A percentile compares a stretch with the other conserved stretches of the same genome.
Conservation (phyloP, 2,113 vertebrate genomes). For the Bathybates hornii region DNA sequence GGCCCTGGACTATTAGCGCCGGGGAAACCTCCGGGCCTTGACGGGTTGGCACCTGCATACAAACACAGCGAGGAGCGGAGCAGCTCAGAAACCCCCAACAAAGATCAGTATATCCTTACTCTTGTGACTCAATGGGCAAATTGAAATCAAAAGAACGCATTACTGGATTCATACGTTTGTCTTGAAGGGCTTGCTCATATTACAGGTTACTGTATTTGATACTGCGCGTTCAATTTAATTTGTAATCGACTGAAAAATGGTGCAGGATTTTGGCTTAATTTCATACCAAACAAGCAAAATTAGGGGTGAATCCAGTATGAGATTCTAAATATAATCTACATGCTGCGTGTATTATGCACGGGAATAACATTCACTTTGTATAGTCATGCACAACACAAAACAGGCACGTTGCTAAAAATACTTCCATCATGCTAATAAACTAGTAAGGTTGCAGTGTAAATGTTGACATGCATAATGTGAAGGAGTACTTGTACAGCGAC, state of each 20-base stretch:
- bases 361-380: slow-evolving; percentile 47
- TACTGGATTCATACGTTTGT: slow-evolving; percentile 54
- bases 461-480: slow-evolving; percentile 60
- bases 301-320: slow-evolving; percentile 63
- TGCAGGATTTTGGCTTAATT: background rate
- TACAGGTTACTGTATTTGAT: background rate
- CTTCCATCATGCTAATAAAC: slow-evolving; percentile 60
- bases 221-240: background rate
- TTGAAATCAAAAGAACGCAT: slow-evolving; percentile 44
- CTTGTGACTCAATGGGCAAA: background rate
- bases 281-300: background rate
- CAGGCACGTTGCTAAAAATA: slow-evolving; percentile 50
- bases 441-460: slow-evolving; percentile 53
- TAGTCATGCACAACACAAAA: slow-evolving; percentile 64
- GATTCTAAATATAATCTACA: slow-evolving; percentile 50
- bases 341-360: slow-evolving; percentile 44
- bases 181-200: background rate
- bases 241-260: background rate
- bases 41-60: slow-evolving; percentile 90
- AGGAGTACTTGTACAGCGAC: slow-evolving; percentile 33
- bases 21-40: slow-evolving; percentile 92
- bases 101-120: background rate
- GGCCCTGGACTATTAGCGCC: slow-evolving; percentile 97
- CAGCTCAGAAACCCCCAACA: slow-evolving; percentile 44
- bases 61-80: slow-evolving; percentile 76